Evolutionary conservation across 92 coral and sea anemone genomes (phyloP).

Genomic region (Phenganax marumi): DNA sequence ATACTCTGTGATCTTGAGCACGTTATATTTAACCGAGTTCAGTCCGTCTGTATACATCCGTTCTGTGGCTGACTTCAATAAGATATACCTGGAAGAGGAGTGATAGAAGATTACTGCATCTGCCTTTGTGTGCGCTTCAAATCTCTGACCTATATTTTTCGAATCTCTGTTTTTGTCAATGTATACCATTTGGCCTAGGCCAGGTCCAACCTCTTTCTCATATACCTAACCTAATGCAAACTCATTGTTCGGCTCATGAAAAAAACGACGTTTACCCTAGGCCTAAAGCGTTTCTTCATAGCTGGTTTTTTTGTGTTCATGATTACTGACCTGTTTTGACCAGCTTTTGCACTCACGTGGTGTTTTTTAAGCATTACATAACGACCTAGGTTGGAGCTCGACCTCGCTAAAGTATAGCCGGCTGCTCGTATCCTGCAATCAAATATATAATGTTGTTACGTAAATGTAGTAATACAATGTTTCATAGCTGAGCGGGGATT

Average conservation of each 20-base stretch:
- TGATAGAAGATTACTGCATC: background rate
- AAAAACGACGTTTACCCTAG: too few relatives aligned
- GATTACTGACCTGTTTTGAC: slow-evolving; percentile 18
- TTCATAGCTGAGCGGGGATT: too few relatives aligned
- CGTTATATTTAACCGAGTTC: slow-evolving; percentile 63
- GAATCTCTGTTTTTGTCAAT: background rate
- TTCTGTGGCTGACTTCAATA: slow-evolving; percentile 54
- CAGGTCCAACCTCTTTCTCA: too few relatives aligned
- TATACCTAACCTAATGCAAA: too few relatives aligned
- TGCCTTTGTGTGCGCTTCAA: too few relatives aligned
- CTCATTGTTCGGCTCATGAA: too few relatives aligned
- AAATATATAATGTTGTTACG: background rate
- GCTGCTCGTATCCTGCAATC: slow-evolving; percentile 41
- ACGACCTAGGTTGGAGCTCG: slow-evolving; percentile 77
- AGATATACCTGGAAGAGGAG: slow-evolving; percentile 51
- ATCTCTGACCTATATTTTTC: background rate
- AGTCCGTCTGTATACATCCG: slow-evolving; percentile 74
- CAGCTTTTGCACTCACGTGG: slow-evolving; percentile 47
- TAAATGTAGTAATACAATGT: too few relatives aligned
- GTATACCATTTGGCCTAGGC: too few relatives aligned
- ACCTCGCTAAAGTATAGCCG: slow-evolving; percentile 62
- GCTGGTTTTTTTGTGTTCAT: background rate
- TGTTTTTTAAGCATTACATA: slow-evolving; percentile 69
- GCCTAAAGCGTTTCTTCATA: too few relatives aligned
- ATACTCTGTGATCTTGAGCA: slow-evolving; percentile 60